Conservation (phyloP, 2,113 vertebrate species). For the Drymodes brunneopygia region DNA sequence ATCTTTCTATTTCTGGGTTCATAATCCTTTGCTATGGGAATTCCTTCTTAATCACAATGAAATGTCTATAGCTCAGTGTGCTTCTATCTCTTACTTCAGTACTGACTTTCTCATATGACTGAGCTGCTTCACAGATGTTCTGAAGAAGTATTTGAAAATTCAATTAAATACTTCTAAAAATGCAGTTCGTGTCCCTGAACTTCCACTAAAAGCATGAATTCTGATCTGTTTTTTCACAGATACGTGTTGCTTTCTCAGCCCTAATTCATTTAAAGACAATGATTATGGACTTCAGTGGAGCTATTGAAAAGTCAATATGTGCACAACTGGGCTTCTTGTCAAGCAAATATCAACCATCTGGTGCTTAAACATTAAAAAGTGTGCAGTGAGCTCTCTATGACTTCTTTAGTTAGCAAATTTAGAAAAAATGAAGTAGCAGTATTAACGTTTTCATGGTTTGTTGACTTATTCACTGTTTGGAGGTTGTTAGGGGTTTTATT, state of each 20-base stretch:
- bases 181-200: not conserved
- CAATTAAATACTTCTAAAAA: not conserved
- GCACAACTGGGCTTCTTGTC: not conserved
- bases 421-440: not conserved
- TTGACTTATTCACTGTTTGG: not conserved
- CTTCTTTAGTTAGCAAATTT: not conserved
- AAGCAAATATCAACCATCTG: not conserved
- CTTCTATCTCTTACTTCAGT: not conserved
- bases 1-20: not conserved
- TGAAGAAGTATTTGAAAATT: not conserved
- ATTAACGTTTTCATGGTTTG: not conserved
- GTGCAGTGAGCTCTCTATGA: not conserved
- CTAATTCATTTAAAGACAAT: not conserved
- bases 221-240: not conserved
- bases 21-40: not conserved
- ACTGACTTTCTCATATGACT: not conserved
- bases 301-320: not conserved
- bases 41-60: not conserved
- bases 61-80: not conserved
- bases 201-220: not conserved
- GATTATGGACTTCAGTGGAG: not conserved
- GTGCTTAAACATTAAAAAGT: not conserved
- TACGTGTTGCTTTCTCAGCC: not conserved
- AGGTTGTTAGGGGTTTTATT: not conserved
- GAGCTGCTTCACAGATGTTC: not conserved